These are phyloP conservation scores for Aphidius ervi DNA, from an alignment of 1,140 invertebrate genomes.

Conservation along the genomic window DNA sequence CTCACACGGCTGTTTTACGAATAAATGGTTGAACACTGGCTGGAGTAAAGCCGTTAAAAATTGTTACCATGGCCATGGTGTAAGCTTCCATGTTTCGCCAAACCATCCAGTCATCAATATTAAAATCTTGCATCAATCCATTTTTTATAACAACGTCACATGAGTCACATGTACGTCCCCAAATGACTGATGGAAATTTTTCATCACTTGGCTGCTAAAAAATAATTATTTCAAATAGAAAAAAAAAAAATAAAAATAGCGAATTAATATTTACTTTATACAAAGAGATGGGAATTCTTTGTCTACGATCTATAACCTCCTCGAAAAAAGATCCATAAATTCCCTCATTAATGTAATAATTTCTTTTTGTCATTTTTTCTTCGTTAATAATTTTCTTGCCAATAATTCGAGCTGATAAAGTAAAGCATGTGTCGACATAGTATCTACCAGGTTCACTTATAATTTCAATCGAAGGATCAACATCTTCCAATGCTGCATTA, in stretches of 20 bases:
- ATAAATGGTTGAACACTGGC: constrained; percentile 49
- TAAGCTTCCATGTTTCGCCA: constrained; percentile 63
- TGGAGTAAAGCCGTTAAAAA: constrained; percentile 59
- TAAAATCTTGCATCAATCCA: constrained; percentile 50
- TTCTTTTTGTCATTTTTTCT: constrained; percentile 38
- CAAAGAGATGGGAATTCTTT: constrained; percentile 40
- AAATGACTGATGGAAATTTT: constrained; percentile 50
- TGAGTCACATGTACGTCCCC: constrained; percentile 68
- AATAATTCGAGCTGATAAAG: constrained; percentile 61
- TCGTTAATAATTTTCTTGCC: constrained; percentile 55
- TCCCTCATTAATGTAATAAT: constrained; percentile 71
- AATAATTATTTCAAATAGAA: not conserved
- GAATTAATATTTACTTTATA: constrained; percentile 45
- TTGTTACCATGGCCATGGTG: constrained; percentile 52
- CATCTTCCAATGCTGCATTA: constrained; percentile 56
- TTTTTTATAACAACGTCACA: constrained; percentile 58
- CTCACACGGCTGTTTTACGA: constrained; percentile 33
- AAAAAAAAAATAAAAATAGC: not conserved
- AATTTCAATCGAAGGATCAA: constrained; percentile 62
- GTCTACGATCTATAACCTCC: constrained; percentile 35
- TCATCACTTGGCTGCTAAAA: constrained; percentile 25
- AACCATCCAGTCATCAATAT: constrained; percentile 58
- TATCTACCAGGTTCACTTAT: constrained; percentile 73
- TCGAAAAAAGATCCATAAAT: constrained; percentile 68
- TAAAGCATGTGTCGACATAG: constrained; percentile 65